Evolutionary conservation across 2,113 vertebrate species (phyloP).

Genomic region (Neodon shergylaensis): DNA sequence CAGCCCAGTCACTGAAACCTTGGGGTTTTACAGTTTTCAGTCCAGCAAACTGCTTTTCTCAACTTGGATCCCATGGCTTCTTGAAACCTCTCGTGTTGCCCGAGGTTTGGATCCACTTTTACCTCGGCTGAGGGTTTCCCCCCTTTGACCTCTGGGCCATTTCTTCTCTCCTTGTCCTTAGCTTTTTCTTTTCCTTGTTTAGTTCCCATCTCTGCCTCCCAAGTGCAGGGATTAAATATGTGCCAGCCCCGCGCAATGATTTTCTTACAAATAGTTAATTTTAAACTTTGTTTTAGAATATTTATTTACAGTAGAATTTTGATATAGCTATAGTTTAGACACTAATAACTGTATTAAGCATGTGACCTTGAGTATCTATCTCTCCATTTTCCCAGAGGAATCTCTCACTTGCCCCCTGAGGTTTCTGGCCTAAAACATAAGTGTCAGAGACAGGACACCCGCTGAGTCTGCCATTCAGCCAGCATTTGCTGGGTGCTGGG

Average conservation of each 20-base stretch:
- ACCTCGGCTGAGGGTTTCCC: neutral
- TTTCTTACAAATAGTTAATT: neutral
- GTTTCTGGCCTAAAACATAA: neutral
- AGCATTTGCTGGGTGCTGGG: neutral
- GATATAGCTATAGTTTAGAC: neutral
- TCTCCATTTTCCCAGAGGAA: neutral
- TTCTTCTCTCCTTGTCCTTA: neutral
- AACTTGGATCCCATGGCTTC: neutral
- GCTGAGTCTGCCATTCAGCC: neutral
- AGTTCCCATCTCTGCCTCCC: neutral
- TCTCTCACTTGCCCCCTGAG: neutral
- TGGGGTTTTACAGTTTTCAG: neutral
- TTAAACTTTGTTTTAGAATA: neutral
- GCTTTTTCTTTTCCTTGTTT: neutral
- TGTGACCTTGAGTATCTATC: neutral
- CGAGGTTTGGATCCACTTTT: neutral
- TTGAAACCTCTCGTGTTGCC: neutral
- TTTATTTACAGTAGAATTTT: neutral
- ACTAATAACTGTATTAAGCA: neutral
- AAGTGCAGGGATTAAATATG: neutral
- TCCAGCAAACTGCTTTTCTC: neutral
- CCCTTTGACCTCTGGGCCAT: neutral
- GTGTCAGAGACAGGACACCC: neutral
- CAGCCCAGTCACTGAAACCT: neutral
- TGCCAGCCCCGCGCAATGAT: neutral